phyloP scores from a whole-genome alignment of 2,888 invertebrate genomes.

The Dasypolia templi region DNA sequence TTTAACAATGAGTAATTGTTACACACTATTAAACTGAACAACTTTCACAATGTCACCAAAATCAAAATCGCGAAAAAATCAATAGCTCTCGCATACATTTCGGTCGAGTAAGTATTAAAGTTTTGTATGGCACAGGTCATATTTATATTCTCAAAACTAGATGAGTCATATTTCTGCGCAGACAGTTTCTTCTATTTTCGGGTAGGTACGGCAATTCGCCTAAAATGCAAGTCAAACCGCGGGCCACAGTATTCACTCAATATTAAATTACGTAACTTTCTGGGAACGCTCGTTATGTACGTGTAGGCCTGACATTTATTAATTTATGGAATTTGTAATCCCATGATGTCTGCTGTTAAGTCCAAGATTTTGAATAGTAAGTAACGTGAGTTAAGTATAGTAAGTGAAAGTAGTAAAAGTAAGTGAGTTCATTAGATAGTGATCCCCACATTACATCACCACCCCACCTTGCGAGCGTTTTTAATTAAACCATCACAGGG shows the following conservation, averaged over 20 bases:
- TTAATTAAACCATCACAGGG: slow-evolving; percentile 52
- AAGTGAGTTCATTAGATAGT: slow-evolving; percentile 6
- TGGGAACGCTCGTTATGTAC: background rate
- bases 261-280: background rate
- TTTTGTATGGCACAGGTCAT: background rate
- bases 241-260: background rate
- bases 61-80: background rate
- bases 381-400: too few relatives aligned
- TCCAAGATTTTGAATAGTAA: too few relatives aligned
- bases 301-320: background rate
- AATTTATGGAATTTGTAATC: background rate
- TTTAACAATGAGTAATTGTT: too few relatives aligned
- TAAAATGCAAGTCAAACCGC: background rate
- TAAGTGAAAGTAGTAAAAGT: too few relatives aligned
- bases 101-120: background rate
- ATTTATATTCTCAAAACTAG: too few relatives aligned
- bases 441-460: slow-evolving; percentile 8
- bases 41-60: background rate
- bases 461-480: slow-evolving; percentile 22
- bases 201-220: background rate
- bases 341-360: too few relatives aligned
- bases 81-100: background rate
- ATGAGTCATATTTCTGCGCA: too few relatives aligned
- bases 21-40: background rate
- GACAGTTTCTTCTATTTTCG: background rate